These are phyloP conservation scores for Ibycter americanus DNA, from an alignment of 2,797 vertebrate species.

Conservation along the genomic window DNA sequence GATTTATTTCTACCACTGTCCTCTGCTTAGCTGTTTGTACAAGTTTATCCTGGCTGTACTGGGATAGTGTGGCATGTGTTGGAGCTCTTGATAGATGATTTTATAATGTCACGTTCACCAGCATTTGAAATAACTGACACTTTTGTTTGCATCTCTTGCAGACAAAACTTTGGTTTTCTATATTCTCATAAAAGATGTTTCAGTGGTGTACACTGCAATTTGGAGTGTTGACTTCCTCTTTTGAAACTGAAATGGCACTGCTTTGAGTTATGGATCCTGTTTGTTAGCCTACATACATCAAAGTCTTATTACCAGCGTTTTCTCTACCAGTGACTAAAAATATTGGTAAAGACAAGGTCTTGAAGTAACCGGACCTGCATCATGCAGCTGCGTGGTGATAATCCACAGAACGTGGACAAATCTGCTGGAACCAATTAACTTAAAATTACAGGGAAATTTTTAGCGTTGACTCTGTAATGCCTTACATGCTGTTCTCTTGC, in stretches of 20 bases:
- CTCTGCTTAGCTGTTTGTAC: not conserved
- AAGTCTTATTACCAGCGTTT: not conserved
- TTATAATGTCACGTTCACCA: not conserved
- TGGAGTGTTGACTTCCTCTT: not conserved
- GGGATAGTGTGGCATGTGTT: not conserved
- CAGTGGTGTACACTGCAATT: not conserved
- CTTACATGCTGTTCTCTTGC: not conserved
- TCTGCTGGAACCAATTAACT: not conserved
- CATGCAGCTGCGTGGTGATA: not conserved
- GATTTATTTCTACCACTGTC: not conserved
- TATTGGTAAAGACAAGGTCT: not conserved
- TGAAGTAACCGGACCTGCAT: not conserved
- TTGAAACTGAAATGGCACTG: not conserved
- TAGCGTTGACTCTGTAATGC: not conserved
- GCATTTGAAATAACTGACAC: not conserved
- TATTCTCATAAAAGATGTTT: not conserved
- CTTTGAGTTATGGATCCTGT: not conserved
- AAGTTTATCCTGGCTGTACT: not conserved
- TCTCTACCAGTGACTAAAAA: not conserved
- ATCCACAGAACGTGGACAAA: not conserved
- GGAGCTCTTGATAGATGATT: not conserved
- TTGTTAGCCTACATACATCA: accelerated
- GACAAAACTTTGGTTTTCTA: not conserved
- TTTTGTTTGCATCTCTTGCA: not conserved
- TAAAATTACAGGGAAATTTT: not conserved